phyloP scores from a whole-genome alignment of 2,113 vertebrate species.

The Xyrauchen texanus region DNA sequence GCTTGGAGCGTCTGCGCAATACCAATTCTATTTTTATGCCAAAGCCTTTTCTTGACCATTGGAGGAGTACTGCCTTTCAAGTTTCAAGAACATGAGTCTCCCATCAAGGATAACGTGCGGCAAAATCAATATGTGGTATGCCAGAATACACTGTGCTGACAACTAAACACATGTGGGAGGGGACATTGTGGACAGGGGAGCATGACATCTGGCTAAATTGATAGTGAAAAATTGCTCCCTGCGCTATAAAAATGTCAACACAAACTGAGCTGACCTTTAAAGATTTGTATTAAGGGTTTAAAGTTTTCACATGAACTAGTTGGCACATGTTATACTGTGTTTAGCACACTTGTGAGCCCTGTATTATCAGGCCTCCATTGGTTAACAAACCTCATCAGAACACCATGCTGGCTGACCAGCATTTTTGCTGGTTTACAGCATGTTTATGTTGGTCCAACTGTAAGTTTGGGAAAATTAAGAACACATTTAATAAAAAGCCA shows the following conservation, averaged over 20 bases:
- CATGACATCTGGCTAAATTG: constrained; percentile 29
- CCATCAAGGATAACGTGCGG: background rate
- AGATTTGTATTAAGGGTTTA: constrained; percentile 10
- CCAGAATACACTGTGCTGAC: constrained; percentile 14
- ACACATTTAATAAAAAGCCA: too few species aligned
- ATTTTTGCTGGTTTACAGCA: too few species aligned
- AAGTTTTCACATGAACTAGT: constrained; percentile 11
- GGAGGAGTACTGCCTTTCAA: background rate
- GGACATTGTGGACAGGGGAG: background rate
- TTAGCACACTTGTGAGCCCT: background rate
- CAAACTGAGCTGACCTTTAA: constrained; percentile 44
- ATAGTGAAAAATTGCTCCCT: constrained; percentile 10
- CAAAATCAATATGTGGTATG: background rate
- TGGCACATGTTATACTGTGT: background rate
- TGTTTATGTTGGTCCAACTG: too few species aligned
- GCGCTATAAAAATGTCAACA: constrained; percentile 27
- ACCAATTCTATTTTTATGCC: constrained; percentile 4
- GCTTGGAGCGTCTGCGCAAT: background rate
- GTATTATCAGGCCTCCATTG: too few species aligned
- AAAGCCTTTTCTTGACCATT: background rate
- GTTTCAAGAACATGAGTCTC: background rate
- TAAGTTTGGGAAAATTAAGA: too few species aligned
- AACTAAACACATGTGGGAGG: constrained; percentile 11
- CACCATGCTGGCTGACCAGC: too few species aligned
- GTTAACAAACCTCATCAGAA: too few species aligned